Base-by-base conservation (phyloP, 2,888 invertebrate genomes). In the Eilema griseolum region DNA sequence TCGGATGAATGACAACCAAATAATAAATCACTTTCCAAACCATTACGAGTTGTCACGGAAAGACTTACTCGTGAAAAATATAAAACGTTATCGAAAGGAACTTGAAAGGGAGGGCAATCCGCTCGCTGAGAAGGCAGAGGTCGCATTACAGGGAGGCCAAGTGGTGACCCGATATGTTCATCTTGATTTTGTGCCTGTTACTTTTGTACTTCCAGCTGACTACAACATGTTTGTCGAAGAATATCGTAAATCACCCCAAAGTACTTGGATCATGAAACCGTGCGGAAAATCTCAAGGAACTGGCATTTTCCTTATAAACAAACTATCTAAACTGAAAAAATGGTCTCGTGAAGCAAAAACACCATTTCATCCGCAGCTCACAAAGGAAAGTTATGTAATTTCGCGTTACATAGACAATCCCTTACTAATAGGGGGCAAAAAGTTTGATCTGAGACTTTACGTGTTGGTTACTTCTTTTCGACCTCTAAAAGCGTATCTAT, bases 181-280 rank as follows among this genome's bases (percentile, higher is more conserved):
- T 89, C 94, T 98, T 88, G 98, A 99, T 93, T 98, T 99, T 84
- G 98, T 99, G 80, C 99, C 99, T 0, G 96, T 98, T n/a, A 99
- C 99, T 0, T 99, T 98, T 90, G 98, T 99, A 66, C 93, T 99
- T 69, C 99, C 99, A 11, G 97, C 98, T 68, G 99, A 99, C 92
- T 99, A 99, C 90, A 99, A 98, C 89, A 97, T 98, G 96, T 99
- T 99, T 92, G 99, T 99, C 0, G 98, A 99, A 88, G 98, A 99
- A 88, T 99, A 99, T 89, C 96, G 98, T 67, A 98, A 98, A 92
- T 97, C 97, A 78, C 98, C 99, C 0, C 98, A 98, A 87, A 98
- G 98, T 79, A 99, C 99, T 0, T 99, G 99, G 99, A 99, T 99
- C 74, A 98, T 99, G 97, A 99, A 99, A 89, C 99, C 99, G 0